These are phyloP conservation scores for Chloropsis hardwickii DNA, from an alignment of 2,113 vertebrate species.

Conservation along the genomic window DNA sequence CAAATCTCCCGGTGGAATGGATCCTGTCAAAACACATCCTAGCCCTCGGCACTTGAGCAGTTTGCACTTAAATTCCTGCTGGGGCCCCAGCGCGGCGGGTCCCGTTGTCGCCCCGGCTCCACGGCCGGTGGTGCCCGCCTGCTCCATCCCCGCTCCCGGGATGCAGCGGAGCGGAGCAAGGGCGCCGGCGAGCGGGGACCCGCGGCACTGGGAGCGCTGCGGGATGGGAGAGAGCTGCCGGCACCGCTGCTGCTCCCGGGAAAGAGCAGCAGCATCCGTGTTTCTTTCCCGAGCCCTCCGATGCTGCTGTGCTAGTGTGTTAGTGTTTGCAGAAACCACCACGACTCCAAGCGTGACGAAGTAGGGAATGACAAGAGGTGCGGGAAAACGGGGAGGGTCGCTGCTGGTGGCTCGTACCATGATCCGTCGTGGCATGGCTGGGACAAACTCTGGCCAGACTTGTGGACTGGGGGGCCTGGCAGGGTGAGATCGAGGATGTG, in stretches of 20 bases:
- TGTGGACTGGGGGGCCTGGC: not conserved
- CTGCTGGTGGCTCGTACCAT: fast-evolving
- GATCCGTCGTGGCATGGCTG: not conserved
- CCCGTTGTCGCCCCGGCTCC: fast-evolving
- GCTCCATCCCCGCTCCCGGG: not conserved
- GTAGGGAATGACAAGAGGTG: too few relatives aligned
- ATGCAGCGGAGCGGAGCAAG: not conserved
- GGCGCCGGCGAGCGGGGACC: not conserved
- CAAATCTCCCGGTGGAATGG: not conserved
- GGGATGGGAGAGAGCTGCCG: fast-evolving
- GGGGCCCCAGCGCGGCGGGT: fast-evolving
- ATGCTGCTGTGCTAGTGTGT: not conserved
- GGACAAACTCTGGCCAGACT: not conserved
- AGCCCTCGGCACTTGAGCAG: not conserved
- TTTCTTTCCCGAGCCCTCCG: not conserved
- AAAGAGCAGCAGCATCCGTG: fast-evolving
- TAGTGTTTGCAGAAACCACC: not conserved
- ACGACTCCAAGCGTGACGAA: fast-evolving
- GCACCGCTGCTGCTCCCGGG: fast-evolving
- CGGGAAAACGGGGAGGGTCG: fast-evolving
- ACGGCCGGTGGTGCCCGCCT: fast-evolving
- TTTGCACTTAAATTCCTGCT: not conserved
- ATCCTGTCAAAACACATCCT: not conserved
- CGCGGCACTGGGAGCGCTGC: fast-evolving
- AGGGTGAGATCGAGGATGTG: not conserved